Evolutionary conservation across 2,113 vertebrate species (phyloP).

Genomic region (Aegotheles bennettii): DNA sequence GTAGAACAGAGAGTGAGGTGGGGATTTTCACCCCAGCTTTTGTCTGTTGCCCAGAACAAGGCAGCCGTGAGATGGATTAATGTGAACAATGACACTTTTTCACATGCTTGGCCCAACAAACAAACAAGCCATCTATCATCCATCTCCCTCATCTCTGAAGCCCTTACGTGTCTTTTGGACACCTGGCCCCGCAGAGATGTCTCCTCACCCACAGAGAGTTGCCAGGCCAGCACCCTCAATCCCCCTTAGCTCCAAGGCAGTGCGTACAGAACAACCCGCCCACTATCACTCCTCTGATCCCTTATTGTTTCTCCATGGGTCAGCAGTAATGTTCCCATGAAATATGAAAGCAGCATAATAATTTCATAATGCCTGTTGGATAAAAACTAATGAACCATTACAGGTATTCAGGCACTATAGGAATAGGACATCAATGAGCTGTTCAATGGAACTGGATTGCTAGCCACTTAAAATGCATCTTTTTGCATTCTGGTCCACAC

Average conservation of each 20-base stretch:
- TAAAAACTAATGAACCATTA: constrained; percentile 30
- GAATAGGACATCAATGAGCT: background rate
- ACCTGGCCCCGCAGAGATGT: background rate
- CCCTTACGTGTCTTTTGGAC: fast-evolving
- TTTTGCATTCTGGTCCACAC: constrained; percentile 29
- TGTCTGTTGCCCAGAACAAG: background rate
- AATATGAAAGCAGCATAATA: background rate
- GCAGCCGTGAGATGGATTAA: background rate
- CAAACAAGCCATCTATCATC: background rate
- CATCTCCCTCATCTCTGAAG: background rate
- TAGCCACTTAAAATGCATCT: background rate
- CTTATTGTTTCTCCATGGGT: background rate
- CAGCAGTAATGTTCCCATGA: background rate
- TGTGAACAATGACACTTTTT: background rate
- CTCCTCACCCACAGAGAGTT: background rate
- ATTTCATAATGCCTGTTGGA: constrained; percentile 47
- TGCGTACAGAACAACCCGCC: background rate
- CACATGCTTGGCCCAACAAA: background rate
- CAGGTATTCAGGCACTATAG: background rate
- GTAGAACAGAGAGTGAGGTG: background rate
- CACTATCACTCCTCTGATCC: background rate
- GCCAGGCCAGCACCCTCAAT: background rate
- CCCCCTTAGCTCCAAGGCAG: background rate
- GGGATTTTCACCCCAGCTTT: background rate
- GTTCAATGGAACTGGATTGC: constrained; percentile 3